Evolutionary conservation across 2,797 vertebrate species (phyloP).

Genomic region (Scolopax rusticola): DNA sequence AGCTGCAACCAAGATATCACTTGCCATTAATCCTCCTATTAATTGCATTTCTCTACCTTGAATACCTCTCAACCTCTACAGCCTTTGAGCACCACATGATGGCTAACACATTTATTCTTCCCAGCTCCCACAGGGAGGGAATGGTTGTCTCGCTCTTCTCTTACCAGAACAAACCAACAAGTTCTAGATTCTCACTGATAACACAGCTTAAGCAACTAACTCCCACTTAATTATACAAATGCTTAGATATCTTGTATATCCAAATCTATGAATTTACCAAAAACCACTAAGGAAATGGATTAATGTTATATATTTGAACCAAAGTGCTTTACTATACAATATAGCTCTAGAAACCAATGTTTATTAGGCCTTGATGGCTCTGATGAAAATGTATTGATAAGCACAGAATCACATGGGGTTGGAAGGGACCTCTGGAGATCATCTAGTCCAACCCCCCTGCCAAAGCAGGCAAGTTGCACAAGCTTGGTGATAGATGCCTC

Average conservation of each 20-base stretch:
- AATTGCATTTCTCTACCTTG: background rate
- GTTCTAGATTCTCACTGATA: background rate
- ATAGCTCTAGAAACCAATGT: background rate
- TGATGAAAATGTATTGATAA: background rate
- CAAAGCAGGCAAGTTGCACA: background rate
- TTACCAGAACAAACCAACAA: background rate
- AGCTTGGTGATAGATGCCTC: background rate
- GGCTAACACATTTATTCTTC: background rate
- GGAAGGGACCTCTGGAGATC: too few relatives aligned
- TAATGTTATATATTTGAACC: background rate
- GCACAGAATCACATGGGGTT: background rate
- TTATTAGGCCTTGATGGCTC: background rate
- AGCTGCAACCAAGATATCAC: background rate
- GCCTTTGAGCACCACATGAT: background rate
- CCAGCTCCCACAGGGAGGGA: background rate
- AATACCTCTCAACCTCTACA: background rate
- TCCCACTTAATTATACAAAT: background rate
- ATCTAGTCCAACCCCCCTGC: too few relatives aligned
- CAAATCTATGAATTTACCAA: background rate
- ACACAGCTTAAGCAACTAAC: background rate
- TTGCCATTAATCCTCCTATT: background rate
- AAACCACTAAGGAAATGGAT: background rate
- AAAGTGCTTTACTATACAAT: background rate
- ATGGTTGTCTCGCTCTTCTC: background rate
- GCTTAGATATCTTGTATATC: background rate